These are phyloP conservation scores for Gryllus longicercus DNA, from an alignment of 2,888 invertebrate species.

Conservation along the genomic window DNA sequence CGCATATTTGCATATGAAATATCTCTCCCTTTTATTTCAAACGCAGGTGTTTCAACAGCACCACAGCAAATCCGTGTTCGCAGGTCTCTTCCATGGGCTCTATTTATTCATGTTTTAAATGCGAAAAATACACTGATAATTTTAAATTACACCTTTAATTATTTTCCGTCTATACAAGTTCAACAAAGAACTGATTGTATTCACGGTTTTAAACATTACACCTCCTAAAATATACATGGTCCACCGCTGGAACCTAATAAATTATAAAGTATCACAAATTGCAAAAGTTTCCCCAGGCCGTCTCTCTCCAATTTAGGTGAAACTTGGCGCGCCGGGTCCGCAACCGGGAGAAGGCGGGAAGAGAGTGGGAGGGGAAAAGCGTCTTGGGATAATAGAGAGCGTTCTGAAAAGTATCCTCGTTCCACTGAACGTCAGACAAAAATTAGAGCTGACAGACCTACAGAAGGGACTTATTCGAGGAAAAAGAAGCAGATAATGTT, in stretches of 20 bases:
- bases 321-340: not conserved
- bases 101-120: no score
- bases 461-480: not conserved
- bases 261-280: constrained; percentile 7
- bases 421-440: no score
- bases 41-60: no score
- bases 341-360: not conserved
- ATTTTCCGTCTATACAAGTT: constrained; percentile 4
- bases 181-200: not conserved
- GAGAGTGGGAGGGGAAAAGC: not conserved
- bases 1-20: no score
- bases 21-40: no score
- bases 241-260: not conserved
- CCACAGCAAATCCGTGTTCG: no score
- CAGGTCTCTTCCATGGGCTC: no score
- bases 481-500: not conserved
- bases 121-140: not conserved
- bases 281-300: not conserved
- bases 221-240: not conserved
- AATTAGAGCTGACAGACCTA: no score
- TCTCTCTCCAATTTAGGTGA: constrained; percentile 5
- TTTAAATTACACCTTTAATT: not conserved
- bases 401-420: no score
- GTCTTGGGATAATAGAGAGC: not conserved
- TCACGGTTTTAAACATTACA: constrained; percentile 1